Conservation (phyloP, 2,888 invertebrate genomes). For the Aphelenchoides bicaudatus region DNA sequence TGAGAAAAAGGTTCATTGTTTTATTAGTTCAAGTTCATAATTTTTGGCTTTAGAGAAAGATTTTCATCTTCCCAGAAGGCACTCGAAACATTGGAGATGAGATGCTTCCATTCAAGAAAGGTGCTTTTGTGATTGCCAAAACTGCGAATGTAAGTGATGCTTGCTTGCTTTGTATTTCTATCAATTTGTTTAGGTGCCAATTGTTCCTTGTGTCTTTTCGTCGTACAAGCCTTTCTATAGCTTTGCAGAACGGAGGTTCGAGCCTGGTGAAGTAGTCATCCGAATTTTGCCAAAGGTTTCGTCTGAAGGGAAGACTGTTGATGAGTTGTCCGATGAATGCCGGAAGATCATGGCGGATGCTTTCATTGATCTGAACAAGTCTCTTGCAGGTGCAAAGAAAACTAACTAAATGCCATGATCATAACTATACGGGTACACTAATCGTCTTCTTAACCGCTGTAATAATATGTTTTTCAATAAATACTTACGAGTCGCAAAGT, state of each 20-base stretch:
- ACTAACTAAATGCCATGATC: background rate
- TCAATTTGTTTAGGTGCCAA: slow-evolving; percentile 23
- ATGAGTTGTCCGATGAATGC: slow-evolving; percentile 14
- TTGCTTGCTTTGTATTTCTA: background rate
- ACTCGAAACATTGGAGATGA: slow-evolving; percentile 76
- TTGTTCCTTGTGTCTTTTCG: slow-evolving; percentile 32
- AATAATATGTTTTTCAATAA: background rate
- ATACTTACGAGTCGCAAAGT: too few species aligned
- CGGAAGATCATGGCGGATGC: slow-evolving; percentile 14
- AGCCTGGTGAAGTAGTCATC: background rate
- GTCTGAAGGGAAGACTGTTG: slow-evolving; percentile 5
- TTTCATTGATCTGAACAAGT: slow-evolving; percentile 16
- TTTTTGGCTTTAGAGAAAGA: slow-evolving; percentile 65
- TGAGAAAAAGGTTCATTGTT: slow-evolving; percentile 39
- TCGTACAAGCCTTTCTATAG: slow-evolving; percentile 31
- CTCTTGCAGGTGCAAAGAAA: slow-evolving; percentile 11
- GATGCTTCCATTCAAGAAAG: slow-evolving; percentile 90
- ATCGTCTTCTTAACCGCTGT: background rate
- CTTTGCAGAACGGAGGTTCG: slow-evolving; percentile 12
- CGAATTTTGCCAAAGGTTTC: slow-evolving; percentile 9
- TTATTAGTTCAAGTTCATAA: slow-evolving; percentile 3
- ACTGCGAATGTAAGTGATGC: slow-evolving; percentile 33
- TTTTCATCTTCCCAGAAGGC: slow-evolving; percentile 93
- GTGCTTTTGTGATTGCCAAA: slow-evolving; percentile 85
- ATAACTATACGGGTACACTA: slow-evolving; percentile 1